Evolutionary conservation across 2,797 vertebrate genomes (phyloP).

Genomic region (Xenopus petersii): DNA sequence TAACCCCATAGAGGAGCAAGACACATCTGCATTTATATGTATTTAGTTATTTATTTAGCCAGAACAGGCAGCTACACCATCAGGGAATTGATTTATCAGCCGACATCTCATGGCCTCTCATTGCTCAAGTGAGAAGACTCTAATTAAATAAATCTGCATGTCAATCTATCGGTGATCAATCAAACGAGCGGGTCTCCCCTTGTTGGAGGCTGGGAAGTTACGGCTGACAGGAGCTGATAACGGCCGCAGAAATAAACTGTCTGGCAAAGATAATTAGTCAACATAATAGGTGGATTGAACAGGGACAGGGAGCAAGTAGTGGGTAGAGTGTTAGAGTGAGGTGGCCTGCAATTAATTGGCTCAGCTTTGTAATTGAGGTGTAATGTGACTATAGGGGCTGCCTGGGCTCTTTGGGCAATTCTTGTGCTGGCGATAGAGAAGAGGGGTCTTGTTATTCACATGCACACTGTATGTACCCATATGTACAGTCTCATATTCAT

Average conservation of each 20-base stretch:
- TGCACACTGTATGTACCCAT: no score
- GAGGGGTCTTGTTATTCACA: no score
- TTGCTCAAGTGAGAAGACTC: constrained; percentile 81
- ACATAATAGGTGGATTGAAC: constrained; percentile 84
- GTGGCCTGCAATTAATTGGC: constrained; percentile 73
- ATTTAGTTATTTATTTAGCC: no score
- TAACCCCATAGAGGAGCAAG: no score
- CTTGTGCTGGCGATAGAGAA: no score
- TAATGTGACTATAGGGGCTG: constrained; percentile 79
- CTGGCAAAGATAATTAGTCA: constrained; percentile 81
- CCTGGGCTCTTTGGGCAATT: constrained; percentile 52
- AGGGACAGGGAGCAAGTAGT: constrained; percentile 70
- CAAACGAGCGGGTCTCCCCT: constrained; percentile 70
- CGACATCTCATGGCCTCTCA: constrained; percentile 72
- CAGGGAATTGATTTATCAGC: no score
- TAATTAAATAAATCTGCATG: constrained; percentile 88
- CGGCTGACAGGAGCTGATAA: constrained; percentile 81
- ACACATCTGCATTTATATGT: no score
- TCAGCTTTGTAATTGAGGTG: constrained; percentile 79
- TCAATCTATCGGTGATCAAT: constrained; percentile 85
- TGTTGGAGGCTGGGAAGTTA: constrained; percentile 63
- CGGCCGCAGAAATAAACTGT: constrained; percentile 79
- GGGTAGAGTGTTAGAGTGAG: constrained; percentile 59
- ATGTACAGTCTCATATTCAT: no score
- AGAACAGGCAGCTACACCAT: no score